These are phyloP conservation scores for Dinocampus coccinellae DNA, from an alignment of 2,888 invertebrate genomes.

Conservation along the genomic window DNA sequence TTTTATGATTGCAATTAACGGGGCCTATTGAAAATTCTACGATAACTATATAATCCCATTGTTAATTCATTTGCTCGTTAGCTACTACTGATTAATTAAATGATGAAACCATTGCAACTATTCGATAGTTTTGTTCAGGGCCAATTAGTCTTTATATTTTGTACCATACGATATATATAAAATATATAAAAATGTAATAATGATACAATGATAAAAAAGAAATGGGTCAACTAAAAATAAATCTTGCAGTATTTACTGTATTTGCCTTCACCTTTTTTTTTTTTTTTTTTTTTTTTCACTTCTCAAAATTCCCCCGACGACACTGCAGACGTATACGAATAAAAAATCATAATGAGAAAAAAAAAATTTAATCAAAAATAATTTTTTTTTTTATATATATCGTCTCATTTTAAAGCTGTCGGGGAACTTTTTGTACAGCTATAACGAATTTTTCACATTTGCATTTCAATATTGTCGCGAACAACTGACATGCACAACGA, in stretches of 20 bases:
- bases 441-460: constrained; percentile 40
- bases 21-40: background rate
- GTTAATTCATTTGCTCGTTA: constrained; percentile 35
- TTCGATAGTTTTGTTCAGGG: background rate
- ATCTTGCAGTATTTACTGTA: background rate
- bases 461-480: constrained; percentile 36
- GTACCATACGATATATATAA: background rate
- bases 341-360: background rate
- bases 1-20: constrained; percentile 5
- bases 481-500: background rate
- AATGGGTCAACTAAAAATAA: background rate
- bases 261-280: background rate
- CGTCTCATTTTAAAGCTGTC: background rate
- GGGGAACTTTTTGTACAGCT: background rate
- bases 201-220: background rate
- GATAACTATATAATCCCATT: constrained; percentile 28
- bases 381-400: background rate
- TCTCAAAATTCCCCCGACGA: background rate
- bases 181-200: background rate
- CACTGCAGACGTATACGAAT: no score
- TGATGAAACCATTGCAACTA: constrained; percentile 16
- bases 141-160: constrained; percentile 1
- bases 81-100: constrained; percentile 28
- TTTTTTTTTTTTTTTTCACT: background rate
- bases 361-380: background rate